phyloP scores from a whole-genome alignment of 2,797 vertebrate genomes.

The Hirundo rustica region DNA sequence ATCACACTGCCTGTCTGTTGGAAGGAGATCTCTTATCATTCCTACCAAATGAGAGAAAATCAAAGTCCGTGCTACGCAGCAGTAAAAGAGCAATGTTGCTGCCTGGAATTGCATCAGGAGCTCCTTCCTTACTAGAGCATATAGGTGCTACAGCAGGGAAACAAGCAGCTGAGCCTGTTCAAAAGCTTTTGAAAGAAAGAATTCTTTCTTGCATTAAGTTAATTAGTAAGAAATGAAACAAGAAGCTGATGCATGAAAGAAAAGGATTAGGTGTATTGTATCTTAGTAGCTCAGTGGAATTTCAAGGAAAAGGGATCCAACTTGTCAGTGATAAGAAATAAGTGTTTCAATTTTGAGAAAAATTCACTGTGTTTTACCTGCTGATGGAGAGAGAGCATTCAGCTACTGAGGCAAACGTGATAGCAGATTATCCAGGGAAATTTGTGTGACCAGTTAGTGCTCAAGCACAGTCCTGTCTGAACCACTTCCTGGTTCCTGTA shows the following conservation, averaged over 20 bases:
- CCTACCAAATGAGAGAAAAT: background rate
- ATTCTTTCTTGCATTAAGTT: constrained; percentile 47
- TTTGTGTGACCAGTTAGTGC: background rate
- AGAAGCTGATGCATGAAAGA: background rate
- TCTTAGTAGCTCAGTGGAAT: constrained; percentile 23
- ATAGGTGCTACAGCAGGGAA: background rate
- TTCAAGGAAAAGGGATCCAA: background rate
- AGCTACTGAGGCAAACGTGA: background rate
- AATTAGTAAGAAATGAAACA: constrained; percentile 48
- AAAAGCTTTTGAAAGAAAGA: background rate
- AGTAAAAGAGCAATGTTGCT: background rate
- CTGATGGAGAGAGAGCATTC: background rate
- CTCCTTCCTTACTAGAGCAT: background rate
- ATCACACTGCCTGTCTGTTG: background rate
- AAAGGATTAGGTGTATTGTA: constrained; percentile 11
- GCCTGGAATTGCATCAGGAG: background rate
- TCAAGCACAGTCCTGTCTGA: background rate
- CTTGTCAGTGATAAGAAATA: background rate
- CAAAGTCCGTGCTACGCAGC: background rate
- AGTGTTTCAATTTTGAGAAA: background rate
- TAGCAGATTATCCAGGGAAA: background rate
- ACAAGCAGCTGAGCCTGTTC: background rate
- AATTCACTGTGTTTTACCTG: background rate
- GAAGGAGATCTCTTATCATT: background rate
- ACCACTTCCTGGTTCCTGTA: background rate